Percentiles rank a stretch among this genome's conserved stretches.
phyloP scores from a whole-genome alignment of 2,113 vertebrate genomes.

The Tricholaema leucomelas region DNA sequence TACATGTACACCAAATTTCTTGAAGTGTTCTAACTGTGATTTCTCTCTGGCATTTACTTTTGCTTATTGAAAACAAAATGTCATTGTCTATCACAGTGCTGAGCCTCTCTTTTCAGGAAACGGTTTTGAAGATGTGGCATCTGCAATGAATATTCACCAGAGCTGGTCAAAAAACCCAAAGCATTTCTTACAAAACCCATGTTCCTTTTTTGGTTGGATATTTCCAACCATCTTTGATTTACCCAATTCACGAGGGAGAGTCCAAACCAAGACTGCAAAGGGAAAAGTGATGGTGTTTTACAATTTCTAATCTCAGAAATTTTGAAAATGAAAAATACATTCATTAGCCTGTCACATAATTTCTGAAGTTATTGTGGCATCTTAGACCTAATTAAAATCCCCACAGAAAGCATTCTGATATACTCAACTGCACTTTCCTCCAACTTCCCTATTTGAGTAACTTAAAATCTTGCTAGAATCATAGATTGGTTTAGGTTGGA shows the following conservation, averaged over 20 bases:
- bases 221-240: not conserved
- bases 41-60: not conserved
- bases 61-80: not conserved
- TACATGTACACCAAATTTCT: not conserved
- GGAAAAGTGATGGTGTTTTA: conserved; percentile 40
- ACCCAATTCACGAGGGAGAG: conserved; percentile 24
- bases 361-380: not conserved
- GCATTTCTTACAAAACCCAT: conserved; percentile 17
- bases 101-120: conserved; percentile 5
- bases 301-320: conserved; percentile 1
- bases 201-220: conserved; percentile 49
- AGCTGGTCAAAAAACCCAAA: conserved; percentile 18
- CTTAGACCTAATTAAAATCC: not conserved
- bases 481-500: no score
- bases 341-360: not conserved
- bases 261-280: conserved; percentile 28
- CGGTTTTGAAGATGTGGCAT: conserved; percentile 16
- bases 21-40: not conserved
- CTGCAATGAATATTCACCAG: not conserved
- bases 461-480: not conserved
- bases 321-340: not conserved
- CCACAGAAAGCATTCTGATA: not conserved
- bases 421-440: not conserved
- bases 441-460: not conserved
- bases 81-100: not conserved